Percentiles rank a stretch among this genome's conserved stretches.
These are phyloP conservation scores for Chelon auratus DNA, from an alignment of 2,797 vertebrate genomes.

Conservation along the genomic window DNA sequence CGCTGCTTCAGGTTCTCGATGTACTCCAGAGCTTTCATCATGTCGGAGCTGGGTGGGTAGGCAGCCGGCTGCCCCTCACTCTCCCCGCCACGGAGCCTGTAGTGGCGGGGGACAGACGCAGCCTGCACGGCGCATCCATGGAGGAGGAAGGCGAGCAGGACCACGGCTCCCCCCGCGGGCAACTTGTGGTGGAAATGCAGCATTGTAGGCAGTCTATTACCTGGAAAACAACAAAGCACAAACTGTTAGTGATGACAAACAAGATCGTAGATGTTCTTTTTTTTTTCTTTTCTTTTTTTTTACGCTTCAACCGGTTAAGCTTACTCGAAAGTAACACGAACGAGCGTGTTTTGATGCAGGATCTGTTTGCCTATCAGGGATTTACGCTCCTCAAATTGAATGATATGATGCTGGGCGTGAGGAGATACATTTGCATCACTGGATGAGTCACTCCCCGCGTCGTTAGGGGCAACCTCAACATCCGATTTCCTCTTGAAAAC, in stretches of 20 bases:
- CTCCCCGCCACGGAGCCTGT: constrained; percentile 90
- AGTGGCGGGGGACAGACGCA: constrained; percentile 90
- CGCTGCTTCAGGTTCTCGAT: constrained; percentile 96
- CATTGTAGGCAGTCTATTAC: constrained; percentile 80
- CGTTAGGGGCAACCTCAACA: constrained; percentile 81
- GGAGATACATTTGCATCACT: constrained; percentile 57
- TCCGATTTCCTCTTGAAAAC: constrained; percentile 46
- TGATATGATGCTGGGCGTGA: constrained; percentile 48
- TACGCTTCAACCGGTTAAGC: background rate
- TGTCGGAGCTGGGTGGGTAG: constrained; percentile 90
- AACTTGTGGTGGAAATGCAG: constrained; percentile 84
- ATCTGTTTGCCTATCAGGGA: constrained; percentile 30
- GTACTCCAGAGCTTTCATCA: constrained; percentile 98
- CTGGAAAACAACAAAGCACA: constrained; percentile 59
- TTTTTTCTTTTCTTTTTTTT: no score
- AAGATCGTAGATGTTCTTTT: background rate
- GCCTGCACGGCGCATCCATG: constrained; percentile 83
- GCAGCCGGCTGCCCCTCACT: constrained; percentile 82
- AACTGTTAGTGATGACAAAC: background rate
- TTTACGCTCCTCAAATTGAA: constrained; percentile 53
- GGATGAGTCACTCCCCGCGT: constrained; percentile 84
- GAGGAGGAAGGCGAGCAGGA: constrained; percentile 86
- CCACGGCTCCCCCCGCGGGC: constrained; percentile 81
- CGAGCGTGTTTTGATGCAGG: constrained; percentile 49
- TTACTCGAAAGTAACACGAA: background rate